Conservation (phyloP, 1,140 invertebrate species). For the Trinorchestia longiramus region DNA sequence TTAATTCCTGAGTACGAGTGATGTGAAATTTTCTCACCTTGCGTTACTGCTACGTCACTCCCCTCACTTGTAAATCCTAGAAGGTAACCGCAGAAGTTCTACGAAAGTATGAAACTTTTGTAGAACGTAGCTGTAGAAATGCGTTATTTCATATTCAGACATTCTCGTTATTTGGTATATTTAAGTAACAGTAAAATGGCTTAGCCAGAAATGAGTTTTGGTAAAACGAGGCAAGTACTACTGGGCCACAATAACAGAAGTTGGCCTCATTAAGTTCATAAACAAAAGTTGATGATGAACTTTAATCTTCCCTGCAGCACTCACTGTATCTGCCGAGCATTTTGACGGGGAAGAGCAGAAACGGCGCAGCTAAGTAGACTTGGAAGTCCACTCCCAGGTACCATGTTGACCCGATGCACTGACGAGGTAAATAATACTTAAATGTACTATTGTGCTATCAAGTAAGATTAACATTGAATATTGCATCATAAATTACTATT, state of each 20-base stretch:
- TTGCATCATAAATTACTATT: background rate
- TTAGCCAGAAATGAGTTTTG: background rate
- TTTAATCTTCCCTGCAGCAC: background rate
- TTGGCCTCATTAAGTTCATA: no score
- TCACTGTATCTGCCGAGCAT: constrained; percentile 11
- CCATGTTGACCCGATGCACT: constrained; percentile 28
- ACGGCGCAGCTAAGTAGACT: background rate
- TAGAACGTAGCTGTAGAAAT: no score
- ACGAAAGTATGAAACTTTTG: no score
- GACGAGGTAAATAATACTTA: background rate
- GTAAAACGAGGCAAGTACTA: background rate
- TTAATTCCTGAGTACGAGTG: no score
- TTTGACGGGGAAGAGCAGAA: background rate
- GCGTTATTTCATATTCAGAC: no score
- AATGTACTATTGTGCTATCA: background rate
- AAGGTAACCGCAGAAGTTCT: no score
- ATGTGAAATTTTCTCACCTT: no score
- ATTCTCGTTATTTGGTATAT: no score
- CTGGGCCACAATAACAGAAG: no score
- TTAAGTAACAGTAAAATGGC: no score
- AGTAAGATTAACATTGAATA: background rate
- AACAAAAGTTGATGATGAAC: background rate
- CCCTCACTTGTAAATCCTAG: no score
- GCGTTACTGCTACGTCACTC: no score
- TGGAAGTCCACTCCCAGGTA: constrained; percentile 33